Conservation (phyloP, 2,113 vertebrate species). For the Bujurquina vittata region DNA sequence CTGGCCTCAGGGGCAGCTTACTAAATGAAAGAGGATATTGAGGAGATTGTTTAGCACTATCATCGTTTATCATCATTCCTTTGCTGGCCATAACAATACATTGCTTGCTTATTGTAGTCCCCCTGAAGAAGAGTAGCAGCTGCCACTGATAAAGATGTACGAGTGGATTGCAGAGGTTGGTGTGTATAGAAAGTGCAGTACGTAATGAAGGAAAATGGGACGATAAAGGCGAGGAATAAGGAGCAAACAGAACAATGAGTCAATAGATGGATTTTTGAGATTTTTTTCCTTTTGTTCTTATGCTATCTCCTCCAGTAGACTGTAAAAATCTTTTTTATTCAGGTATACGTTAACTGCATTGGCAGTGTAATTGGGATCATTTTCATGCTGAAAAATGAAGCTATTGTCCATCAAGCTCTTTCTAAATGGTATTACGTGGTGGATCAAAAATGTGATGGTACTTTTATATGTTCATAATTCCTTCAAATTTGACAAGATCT, state of each 20-base stretch:
- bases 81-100: constrained; percentile 23
- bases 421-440: neutral
- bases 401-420: neutral
- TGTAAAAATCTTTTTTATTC: neutral
- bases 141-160: constrained; percentile 51
- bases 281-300: neutral
- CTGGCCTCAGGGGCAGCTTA: constrained; percentile 44
- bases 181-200: neutral
- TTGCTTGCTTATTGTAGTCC: constrained; percentile 25
- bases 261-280: neutral
- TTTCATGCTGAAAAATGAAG: too few species aligned
- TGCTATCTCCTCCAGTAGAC: neutral
- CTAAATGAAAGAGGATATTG: constrained; percentile 66
- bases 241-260: neutral
- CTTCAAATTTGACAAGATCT: neutral
- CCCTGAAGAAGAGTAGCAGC: constrained; percentile 54
- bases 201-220: constrained; percentile 3
- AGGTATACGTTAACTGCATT: too few species aligned
- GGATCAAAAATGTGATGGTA: neutral
- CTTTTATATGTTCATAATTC: neutral
- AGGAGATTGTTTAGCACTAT: constrained; percentile 55
- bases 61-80: constrained; percentile 46
- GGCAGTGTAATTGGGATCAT: too few species aligned
- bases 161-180: constrained; percentile 14
- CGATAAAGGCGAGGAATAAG: neutral